Percentiles rank a stretch among this genome's conserved stretches.
Evolutionary conservation across 2,113 vertebrate species (phyloP).

Genomic region (Lamprotornis superbus): DNA sequence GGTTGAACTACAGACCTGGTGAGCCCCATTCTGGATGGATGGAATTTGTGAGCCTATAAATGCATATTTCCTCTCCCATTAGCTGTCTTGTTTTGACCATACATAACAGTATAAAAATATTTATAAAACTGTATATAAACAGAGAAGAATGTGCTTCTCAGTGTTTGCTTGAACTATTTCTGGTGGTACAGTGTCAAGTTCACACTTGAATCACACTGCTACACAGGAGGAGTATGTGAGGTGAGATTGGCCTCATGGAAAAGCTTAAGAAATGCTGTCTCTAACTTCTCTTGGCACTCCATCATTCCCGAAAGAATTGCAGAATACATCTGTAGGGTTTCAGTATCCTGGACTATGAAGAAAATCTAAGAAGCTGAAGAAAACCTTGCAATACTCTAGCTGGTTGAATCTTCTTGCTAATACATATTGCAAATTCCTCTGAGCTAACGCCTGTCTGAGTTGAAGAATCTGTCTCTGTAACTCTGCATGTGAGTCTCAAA

Average conservation of each 20-base stretch:
- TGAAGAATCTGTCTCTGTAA: not conserved
- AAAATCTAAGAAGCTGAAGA: not conserved
- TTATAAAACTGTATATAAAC: not conserved
- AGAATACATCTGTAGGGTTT: not conserved
- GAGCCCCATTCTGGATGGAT: not conserved
- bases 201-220: not conserved
- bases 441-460: not conserved
- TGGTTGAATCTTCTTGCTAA: not conserved
- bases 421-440: not conserved
- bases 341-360: not conserved
- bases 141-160: not conserved
- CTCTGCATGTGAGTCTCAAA: not conserved
- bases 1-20: not conserved
- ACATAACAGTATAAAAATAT: not conserved
- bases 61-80: not conserved
- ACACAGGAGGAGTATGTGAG: not conserved
- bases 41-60: not conserved
- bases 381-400: not conserved
- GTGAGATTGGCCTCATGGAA: not conserved
- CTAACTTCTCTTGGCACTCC: not conserved
- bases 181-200: not conserved
- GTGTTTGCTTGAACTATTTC: not conserved
- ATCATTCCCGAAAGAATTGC: not conserved
- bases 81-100: not conserved
- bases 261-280: not conserved